Evolutionary conservation across 37 sponge, comb jelly and placozoan genomes (phyloP), one percentile per base, ranked within the genome.

Genomic region (Bolinopsis microptera): DNA sequence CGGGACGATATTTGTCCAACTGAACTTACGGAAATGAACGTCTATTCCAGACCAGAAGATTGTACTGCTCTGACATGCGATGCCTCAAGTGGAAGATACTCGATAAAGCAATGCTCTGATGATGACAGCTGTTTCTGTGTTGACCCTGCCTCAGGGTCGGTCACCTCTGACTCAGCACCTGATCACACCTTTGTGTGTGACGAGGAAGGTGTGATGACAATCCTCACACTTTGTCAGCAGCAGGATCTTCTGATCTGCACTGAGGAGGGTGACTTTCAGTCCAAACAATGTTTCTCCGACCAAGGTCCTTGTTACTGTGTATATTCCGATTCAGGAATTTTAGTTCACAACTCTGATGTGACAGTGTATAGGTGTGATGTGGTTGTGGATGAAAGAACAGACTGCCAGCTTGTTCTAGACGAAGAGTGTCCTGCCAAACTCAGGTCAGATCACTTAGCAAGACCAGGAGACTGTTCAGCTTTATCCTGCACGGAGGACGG

Each of bases 111-210:
- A 48, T 86, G 90, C 39, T 39, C 90, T 1, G 48, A 18, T 24
- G 61, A 26, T 0, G 83, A 23, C 1, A 0, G 22, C 28, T 86
- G 90, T 86, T 41, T 36, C 90, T 86, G 90, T 86, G 90, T 86
- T 0, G 38, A 86, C 30, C 90, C 90, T 27, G 3, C 2, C 13
- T 36, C 90, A 3, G 90, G 90, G 34, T 3, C 27, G 9, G 80
- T 31, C 3, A 86, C 90, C 30, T 86, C 90, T 8, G 31, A 40
- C 26, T 77, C 80, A 32, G 36, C 80, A n/a, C 38, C 23, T 13
- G 18, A 35, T 86, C 90, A 40, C 90, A 40, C 61, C 2, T 86
- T 86, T 38, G 24, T 28, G 90, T 86, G 90, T 86, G 35, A 86
- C 36, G 90, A 86, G 41, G 35, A 39, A 48, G 90, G 90, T 24